phyloP scores from a whole-genome alignment of 2,888 invertebrate genomes.

The Xanthia icteritia region DNA sequence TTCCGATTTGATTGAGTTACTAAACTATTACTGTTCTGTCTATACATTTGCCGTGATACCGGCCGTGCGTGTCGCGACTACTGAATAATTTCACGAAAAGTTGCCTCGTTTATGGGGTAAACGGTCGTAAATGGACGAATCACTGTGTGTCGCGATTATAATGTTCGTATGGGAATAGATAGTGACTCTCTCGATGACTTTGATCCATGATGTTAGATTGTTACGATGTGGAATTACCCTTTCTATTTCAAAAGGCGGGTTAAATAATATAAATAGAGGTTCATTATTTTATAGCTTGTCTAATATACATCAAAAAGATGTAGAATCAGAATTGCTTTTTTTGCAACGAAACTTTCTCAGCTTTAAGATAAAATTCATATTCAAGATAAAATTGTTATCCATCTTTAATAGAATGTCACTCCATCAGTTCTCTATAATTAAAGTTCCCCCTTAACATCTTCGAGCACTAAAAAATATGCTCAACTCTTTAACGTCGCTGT shows the following conservation, averaged over 20 bases:
- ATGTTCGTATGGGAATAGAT: conserved; percentile 34
- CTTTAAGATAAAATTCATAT: conserved; percentile 40
- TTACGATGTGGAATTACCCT: not conserved
- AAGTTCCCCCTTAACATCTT: conserved; percentile 70
- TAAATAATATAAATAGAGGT: not conserved
- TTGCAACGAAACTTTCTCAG: conserved; percentile 24
- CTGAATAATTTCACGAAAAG: conserved; percentile 70
- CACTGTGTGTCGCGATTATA: conserved; percentile 57
- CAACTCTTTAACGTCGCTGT: conserved; percentile 74
- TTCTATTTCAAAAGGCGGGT: not conserved
- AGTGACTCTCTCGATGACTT: conserved; percentile 13
- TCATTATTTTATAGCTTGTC: not conserved
- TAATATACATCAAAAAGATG: not conserved
- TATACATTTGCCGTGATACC: conserved; percentile 70
- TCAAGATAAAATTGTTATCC: conserved; percentile 49
- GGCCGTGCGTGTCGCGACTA: conserved; percentile 70
- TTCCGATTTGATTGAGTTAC: conserved; percentile 86
- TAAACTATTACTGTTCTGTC: conserved; percentile 76
- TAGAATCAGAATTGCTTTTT: conserved; percentile 30
- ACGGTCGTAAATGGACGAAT: conserved; percentile 69
- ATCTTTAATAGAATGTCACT: conserved; percentile 58
- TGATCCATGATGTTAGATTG: conserved; percentile 14
- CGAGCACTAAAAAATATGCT: conserved; percentile 74
- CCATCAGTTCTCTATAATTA: conserved; percentile 74
- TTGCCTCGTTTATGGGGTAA: conserved; percentile 69